Conservation (phyloP, 2,113 vertebrate species). For the Peromyscus leucopus region DNA sequence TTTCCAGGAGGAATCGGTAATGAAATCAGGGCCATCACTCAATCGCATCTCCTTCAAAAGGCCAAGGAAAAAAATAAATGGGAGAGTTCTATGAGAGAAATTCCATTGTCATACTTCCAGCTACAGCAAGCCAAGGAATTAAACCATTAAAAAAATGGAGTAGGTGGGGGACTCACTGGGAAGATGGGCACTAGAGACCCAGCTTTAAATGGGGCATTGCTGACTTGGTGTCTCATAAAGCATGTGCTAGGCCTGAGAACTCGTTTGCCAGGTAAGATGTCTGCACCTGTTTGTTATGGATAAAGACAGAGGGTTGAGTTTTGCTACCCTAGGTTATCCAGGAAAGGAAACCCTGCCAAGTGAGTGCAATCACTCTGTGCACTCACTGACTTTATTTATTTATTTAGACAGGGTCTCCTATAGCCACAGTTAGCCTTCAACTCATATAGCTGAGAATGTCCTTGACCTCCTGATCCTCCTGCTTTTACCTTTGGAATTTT, state of each 20-base stretch:
- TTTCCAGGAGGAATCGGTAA: constrained; percentile 75
- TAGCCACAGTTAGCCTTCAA: background rate
- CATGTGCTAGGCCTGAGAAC: background rate
- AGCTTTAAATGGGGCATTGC: background rate
- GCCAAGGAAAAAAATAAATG: constrained; percentile 80
- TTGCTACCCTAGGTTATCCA: background rate
- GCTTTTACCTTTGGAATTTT: background rate
- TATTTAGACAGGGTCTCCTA: background rate
- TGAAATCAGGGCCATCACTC: constrained; percentile 81
- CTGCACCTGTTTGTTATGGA: constrained; percentile 3
- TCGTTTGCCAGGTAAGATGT: constrained; percentile 1
- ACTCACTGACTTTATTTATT: background rate
- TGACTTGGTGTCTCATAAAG: background rate
- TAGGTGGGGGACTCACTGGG: background rate
- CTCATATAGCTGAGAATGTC: background rate
- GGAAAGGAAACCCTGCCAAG: background rate
- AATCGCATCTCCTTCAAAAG: constrained; percentile 74
- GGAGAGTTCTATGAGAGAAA: constrained; percentile 64
- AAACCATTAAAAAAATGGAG: constrained; percentile 1
- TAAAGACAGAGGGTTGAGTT: background rate
- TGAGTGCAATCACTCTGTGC: background rate
- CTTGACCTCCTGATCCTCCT: background rate
- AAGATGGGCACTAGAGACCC: background rate
- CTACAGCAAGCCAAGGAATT: constrained; percentile 15
- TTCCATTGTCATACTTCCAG: constrained; percentile 56